Evolutionary conservation across 2,888 invertebrate genomes (phyloP).

Genomic region (Perdita meconis): DNA sequence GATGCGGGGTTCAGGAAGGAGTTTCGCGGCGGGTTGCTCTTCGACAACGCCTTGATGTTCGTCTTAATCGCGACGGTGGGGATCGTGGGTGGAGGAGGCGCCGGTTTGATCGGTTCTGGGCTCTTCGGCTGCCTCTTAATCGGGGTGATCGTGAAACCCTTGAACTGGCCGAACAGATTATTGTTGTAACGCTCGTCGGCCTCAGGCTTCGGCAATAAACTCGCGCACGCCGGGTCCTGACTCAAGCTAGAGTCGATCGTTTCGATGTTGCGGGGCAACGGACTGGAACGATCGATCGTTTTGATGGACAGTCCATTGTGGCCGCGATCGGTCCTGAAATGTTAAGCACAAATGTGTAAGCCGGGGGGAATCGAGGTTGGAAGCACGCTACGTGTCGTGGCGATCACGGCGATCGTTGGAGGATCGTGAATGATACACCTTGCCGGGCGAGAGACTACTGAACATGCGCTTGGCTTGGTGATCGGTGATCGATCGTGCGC

Average conservation of each 20-base stretch:
- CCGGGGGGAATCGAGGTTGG: slow-evolving; percentile 56
- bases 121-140: slow-evolving; percentile 84
- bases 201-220: slow-evolving; percentile 80
- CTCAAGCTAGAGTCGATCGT: slow-evolving; percentile 81
- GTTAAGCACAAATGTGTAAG: slow-evolving; percentile 75
- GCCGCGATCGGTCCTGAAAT: slow-evolving; percentile 77
- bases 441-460: neutral
- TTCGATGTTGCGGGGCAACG: slow-evolving; percentile 79
- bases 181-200: slow-evolving; percentile 84
- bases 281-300: slow-evolving; percentile 80
- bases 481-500: neutral
- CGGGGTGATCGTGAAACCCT: slow-evolving; percentile 92
- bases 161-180: slow-evolving; percentile 94
- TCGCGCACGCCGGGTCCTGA: slow-evolving; percentile 82
- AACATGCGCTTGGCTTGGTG: slow-evolving; percentile 17
- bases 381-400: slow-evolving; percentile 50
- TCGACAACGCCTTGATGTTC: slow-evolving; percentile 73
- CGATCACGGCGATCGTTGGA: slow-evolving; percentile 14
- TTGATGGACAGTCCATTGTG: slow-evolving; percentile 77
- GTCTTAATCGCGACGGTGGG: slow-evolving; percentile 83
- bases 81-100: slow-evolving; percentile 88
- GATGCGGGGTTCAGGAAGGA: slow-evolving; percentile 49
- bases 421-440: neutral
- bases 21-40: slow-evolving; percentile 70
- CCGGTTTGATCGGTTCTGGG: slow-evolving; percentile 85